Evolutionary conservation across 2,797 vertebrate species (phyloP), one percentile per base, ranked within the genome.

Genomic region (Muscicapa comitata): DNA sequence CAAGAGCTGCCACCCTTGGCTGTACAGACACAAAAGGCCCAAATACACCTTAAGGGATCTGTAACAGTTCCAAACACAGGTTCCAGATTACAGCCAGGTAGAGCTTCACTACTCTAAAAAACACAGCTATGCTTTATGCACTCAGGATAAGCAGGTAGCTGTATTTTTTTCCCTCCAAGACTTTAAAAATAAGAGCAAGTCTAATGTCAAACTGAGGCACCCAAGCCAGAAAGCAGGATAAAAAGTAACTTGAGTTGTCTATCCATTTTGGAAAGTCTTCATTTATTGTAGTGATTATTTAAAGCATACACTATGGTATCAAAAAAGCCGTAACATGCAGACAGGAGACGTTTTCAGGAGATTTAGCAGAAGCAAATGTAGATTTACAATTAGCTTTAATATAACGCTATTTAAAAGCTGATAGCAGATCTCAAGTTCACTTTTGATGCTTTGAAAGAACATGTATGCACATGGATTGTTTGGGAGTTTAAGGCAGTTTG

Each of bases 381-480:
- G 62, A 84, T 93, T 96, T 95, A 97, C 97, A 96, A 55, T 93
- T 94, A 96, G 74, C 88, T 97, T 97, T 97, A 97, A 96, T 97
- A 88, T 95, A 96, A 94, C 63, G 95, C 84, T 94, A 94, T 78
- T 97, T 86, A 95, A 95, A 94, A 97, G 96, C 20, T 70, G 78
- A 92, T 29, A 95, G 93, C 81, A 92, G 91, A 88, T 93, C 68
- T 91, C 42, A 76, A 88, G 81, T 96, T 94, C 51, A 73, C 53
- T 93, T 81, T 47, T 63, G 76, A 91, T 93, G 68, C 81, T 84
- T 86, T 71, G 63, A 94, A 95, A 88, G 88, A 86, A 91, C 72
- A 88, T 35, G 40, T 95, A 91, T 67, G 75, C 80, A 94, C 43
- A 92, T 35, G 58, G 83, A 80, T 51, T 71, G 58, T 83, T 87